Evolutionary conservation across 2,888 invertebrate species (phyloP).

Genomic region (Limnephilus marmoratus): DNA sequence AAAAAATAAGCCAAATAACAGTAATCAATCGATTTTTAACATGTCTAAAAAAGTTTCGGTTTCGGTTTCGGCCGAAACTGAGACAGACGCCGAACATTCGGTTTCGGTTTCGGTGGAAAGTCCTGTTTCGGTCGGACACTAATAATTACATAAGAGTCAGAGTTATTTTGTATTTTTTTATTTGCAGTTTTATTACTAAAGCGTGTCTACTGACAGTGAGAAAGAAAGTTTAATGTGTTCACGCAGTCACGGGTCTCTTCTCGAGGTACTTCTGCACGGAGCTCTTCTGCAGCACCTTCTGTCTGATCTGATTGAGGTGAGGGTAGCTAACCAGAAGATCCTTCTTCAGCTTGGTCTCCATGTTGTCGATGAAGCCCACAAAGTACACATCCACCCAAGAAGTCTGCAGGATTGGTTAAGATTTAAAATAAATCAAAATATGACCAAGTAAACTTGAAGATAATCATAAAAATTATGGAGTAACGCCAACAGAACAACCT

Average conservation of each 20-base stretch:
- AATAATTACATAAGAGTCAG: not conserved
- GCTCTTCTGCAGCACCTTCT: constrained; percentile 29
- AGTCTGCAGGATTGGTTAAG: constrained; percentile 34
- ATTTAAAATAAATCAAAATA: too few relatives aligned
- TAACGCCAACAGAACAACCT: too few relatives aligned
- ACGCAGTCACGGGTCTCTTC: constrained; percentile 51
- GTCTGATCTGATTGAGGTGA: constrained; percentile 63
- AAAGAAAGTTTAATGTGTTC: not conserved
- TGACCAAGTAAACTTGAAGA: too few relatives aligned
- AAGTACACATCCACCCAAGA: constrained; percentile 64
- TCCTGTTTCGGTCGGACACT: too few relatives aligned
- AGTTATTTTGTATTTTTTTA: not conserved
- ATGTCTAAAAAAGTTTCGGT: too few relatives aligned
- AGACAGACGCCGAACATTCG: too few relatives aligned
- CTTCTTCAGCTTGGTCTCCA: constrained; percentile 63
- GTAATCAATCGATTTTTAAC: too few relatives aligned
- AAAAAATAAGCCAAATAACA: too few relatives aligned
- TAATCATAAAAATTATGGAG: too few relatives aligned
- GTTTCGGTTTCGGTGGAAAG: too few relatives aligned
- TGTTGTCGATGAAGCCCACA: constrained; percentile 59
- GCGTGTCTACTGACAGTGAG: not conserved
- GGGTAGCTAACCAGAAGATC: constrained; percentile 66
- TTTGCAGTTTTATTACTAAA: not conserved
- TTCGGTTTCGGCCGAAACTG: too few relatives aligned
- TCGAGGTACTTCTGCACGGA: constrained; percentile 55